Percentiles rank a stretch among this genome's conserved stretches.
Conservation (phyloP, 2,888 invertebrate species). For the Prosopocoilus inquinatus region DNA sequence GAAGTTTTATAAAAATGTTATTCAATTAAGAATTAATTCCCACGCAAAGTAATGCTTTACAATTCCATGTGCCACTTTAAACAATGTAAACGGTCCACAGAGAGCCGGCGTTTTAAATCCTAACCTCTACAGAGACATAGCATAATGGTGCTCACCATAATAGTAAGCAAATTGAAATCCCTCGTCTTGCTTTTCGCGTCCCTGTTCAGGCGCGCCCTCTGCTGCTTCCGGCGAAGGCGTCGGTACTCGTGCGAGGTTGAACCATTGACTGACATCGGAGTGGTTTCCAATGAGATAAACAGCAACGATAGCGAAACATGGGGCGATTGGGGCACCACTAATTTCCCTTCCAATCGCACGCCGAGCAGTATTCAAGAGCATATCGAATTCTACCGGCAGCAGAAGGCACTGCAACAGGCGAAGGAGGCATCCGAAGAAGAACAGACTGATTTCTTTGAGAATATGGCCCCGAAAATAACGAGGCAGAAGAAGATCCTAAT, state of each 20-base stretch:
- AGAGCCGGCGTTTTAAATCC: neutral
- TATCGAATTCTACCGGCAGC: constrained; percentile 62
- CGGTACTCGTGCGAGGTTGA: constrained; percentile 56
- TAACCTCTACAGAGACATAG: neutral
- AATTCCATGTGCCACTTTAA: neutral
- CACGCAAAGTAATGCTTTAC: too few species aligned
- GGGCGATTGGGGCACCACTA: constrained; percentile 62
- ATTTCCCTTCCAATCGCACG: constrained; percentile 40
- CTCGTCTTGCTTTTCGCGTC: constrained; percentile 56
- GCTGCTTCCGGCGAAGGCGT: constrained; percentile 59
- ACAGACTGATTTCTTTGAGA: constrained; percentile 59
- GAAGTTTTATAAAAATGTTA: too few species aligned
- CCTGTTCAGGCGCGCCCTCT: constrained; percentile 58
- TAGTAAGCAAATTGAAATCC: constrained; percentile 56
- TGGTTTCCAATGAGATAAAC: constrained; percentile 48
- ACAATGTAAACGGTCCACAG: neutral
- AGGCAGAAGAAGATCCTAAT: constrained; percentile 59
- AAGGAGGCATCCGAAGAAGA: constrained; percentile 48
- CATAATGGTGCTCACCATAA: constrained; percentile 42
- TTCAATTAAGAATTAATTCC: too few species aligned
- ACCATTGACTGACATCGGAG: constrained; percentile 57
- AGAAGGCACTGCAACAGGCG: constrained; percentile 50
- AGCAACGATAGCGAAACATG: constrained; percentile 51
- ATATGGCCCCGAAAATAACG: constrained; percentile 62
- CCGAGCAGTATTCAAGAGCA: constrained; percentile 60